Evolutionary conservation across 2,888 invertebrate genomes (phyloP).

Genomic region (Adelognathus sp.): DNA sequence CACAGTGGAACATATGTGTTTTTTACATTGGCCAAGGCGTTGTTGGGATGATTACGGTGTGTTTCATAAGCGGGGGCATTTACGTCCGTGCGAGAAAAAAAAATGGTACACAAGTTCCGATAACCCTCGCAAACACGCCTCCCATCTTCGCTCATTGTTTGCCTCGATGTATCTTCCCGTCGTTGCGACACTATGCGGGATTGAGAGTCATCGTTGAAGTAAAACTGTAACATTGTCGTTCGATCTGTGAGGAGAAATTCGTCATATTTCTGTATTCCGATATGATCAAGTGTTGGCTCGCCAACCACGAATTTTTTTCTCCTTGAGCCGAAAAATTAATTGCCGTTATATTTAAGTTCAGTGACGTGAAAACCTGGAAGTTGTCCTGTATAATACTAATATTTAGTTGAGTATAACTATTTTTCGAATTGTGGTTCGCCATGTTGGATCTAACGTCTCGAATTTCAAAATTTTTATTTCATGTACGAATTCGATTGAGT

Average conservation of each 20-base stretch:
- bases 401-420: too few species aligned
- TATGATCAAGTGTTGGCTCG: too few species aligned
- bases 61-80: neutral
- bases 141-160: neutral
- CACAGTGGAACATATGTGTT: conserved; percentile 4
- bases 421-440: too few species aligned
- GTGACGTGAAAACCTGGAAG: too few species aligned
- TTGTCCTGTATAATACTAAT: too few species aligned
- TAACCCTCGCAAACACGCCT: neutral
- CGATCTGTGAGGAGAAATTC: neutral
- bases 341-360: too few species aligned
- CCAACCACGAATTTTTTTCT: too few species aligned
- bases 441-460: too few species aligned
- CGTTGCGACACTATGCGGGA: neutral
- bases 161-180: neutral
- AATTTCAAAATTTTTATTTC: too few species aligned
- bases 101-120: neutral
- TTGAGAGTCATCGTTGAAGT: neutral
- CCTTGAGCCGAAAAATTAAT: too few species aligned
- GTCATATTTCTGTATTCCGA: neutral
- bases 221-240: neutral
- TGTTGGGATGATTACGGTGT: neutral
- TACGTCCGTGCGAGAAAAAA: neutral
- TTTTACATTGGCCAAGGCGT: neutral
- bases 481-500: too few species aligned